Evolutionary conservation across 2,113 vertebrate species (phyloP).

Genomic region (Rhinogobius similis): DNA sequence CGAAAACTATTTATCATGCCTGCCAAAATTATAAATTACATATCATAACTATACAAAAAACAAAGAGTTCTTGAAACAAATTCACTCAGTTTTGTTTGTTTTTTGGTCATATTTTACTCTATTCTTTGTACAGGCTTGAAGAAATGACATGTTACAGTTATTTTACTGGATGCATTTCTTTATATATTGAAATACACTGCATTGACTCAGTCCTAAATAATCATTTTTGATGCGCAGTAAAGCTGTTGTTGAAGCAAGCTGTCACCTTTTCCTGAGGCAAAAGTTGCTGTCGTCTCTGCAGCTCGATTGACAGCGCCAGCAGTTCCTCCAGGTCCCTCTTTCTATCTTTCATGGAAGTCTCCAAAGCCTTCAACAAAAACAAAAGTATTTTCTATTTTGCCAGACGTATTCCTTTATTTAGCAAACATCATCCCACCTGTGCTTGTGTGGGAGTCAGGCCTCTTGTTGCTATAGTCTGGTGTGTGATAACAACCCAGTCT

Average conservation of each 20-base stretch:
- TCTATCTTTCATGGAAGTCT: constrained; percentile 75
- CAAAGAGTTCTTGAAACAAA: too few relatives aligned
- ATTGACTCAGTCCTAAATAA: not conserved
- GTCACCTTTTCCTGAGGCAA: constrained; percentile 78
- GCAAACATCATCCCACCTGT: constrained; percentile 61
- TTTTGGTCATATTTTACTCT: too few relatives aligned
- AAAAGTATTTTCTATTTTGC: not conserved
- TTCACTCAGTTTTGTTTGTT: too few relatives aligned
- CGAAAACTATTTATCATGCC: not conserved
- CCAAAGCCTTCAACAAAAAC: constrained; percentile 62
- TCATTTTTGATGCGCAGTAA: constrained; percentile 13
- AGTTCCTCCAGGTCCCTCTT: constrained; percentile 78
- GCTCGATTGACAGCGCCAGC: constrained; percentile 74
- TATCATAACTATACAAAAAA: constrained; percentile 11
- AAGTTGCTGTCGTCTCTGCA: constrained; percentile 78
- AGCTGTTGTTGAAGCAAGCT: constrained; percentile 9
- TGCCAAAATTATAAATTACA: not conserved
- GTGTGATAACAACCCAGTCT: constrained; percentile 72
- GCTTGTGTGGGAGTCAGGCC: constrained; percentile 63
- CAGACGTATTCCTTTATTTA: not conserved
- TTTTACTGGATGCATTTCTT: not conserved
- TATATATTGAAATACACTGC: not conserved
- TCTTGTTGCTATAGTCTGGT: constrained; percentile 67
- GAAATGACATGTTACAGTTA: not conserved
- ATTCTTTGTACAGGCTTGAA: too few relatives aligned